Conservation (phyloP, 35 echinoderm and acorn worm genomes). For the Hemicentrotus pulcherrimus region DNA sequence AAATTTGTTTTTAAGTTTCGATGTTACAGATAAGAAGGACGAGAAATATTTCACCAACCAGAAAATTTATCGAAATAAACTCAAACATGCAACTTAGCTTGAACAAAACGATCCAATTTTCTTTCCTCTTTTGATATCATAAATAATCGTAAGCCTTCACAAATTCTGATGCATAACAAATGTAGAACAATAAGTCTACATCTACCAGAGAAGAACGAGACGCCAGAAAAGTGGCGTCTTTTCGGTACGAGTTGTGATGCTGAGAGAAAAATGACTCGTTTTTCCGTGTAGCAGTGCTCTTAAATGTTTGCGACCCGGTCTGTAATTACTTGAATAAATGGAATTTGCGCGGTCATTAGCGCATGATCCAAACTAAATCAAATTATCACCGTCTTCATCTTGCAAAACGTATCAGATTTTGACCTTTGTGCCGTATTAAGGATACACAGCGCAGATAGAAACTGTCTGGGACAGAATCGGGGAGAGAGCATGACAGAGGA, state of each 20-base stretch:
- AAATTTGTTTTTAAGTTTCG: too few relatives aligned
- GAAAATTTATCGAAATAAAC: too few relatives aligned
- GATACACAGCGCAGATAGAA: neutral
- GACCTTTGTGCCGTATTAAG: conserved; percentile 34
- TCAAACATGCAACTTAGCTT: too few relatives aligned
- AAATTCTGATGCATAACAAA: neutral
- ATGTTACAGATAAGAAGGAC: too few relatives aligned
- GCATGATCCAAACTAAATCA: conserved; percentile 51
- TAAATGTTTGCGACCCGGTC: conserved; percentile 49
- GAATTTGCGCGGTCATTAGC: conserved; percentile 50
- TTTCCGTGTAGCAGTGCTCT: conserved; percentile 13
- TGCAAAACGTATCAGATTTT: conserved; percentile 22
- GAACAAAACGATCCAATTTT: too few relatives aligned
- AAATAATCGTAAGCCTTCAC: neutral
- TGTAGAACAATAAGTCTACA: neutral
- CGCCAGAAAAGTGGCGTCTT: neutral
- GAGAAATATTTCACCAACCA: too few relatives aligned
- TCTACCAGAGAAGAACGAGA: neutral
- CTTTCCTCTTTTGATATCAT: too few relatives aligned
- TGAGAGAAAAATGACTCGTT: neutral
- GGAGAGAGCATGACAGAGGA: neutral
- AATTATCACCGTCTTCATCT: conserved; percentile 48
- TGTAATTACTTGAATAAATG: conserved; percentile 56
- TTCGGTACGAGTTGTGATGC: neutral
- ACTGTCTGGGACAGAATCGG: neutral